Conservation (phyloP, 2,113 vertebrate genomes). For the Nothocercus julius region DNA sequence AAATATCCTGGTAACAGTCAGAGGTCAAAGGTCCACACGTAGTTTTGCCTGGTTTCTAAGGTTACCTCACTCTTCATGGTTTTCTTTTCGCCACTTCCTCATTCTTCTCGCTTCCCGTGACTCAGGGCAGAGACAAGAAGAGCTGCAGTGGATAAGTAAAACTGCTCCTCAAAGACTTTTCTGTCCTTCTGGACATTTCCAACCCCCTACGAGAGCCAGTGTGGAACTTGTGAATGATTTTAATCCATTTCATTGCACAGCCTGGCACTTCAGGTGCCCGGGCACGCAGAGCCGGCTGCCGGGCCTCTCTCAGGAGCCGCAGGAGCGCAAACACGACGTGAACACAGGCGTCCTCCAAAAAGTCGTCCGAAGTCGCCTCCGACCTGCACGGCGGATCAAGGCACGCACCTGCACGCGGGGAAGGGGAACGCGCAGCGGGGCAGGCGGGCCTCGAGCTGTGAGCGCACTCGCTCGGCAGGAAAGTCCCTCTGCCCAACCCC, state of each 20-base stretch:
- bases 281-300: neutral
- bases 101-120: neutral
- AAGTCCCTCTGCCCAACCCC: neutral
- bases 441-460: neutral
- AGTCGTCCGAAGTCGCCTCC: neutral
- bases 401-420: neutral
- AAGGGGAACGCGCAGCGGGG: neutral
- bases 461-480: neutral
- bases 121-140: neutral
- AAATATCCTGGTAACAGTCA: neutral
- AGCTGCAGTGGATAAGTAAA: neutral
- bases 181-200: neutral
- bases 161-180: neutral
- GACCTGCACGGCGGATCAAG: neutral
- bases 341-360: accelerated
- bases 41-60: neutral
- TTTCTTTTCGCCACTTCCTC: neutral
- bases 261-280: neutral
- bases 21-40: neutral
- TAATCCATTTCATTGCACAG: neutral
- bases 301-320: constrained; percentile 15
- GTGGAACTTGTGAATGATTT: neutral
- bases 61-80: neutral
- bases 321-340: accelerated
- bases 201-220: neutral